A percentile compares a stretch with the other conserved stretches of the same genome.
phyloP scores from a whole-genome alignment of 2,797 vertebrate species.

The Sebastes kiyomatsui region DNA sequence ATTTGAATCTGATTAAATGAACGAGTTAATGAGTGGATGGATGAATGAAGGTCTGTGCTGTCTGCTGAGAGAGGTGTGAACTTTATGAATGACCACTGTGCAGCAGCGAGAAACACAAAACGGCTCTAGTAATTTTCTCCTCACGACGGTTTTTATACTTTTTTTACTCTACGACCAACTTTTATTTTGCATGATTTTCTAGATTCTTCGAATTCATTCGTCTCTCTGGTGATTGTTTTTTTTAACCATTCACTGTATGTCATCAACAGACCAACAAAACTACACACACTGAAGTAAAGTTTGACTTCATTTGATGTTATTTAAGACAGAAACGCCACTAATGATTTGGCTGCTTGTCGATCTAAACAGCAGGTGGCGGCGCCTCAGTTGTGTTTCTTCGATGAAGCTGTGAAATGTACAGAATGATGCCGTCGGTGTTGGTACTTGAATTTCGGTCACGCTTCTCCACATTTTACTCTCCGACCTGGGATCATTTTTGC shows the following conservation, averaged over 20 bases:
- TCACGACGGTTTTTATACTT: constrained; percentile 59
- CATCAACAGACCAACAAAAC: constrained; percentile 10
- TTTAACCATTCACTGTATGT: not conserved
- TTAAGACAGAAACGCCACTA: constrained; percentile 13
- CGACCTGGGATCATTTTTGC: not conserved
- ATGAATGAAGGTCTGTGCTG: constrained; percentile 38
- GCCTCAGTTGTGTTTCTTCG: constrained; percentile 39
- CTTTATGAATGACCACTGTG: constrained; percentile 81
- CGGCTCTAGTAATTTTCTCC: constrained; percentile 8
- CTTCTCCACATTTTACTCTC: not conserved
- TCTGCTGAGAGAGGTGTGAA: constrained; percentile 30
- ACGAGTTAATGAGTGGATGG: constrained; percentile 41
- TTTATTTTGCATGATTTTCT: constrained; percentile 59
- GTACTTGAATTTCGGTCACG: constrained; percentile 57
- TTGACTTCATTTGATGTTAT: constrained; percentile 23
- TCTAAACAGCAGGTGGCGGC: constrained; percentile 23
- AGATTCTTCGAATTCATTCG: not conserved
- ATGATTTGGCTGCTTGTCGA: not conserved
- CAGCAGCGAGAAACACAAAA: constrained; percentile 34
- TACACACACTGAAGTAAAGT: not conserved
- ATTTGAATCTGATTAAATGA: constrained; percentile 73
- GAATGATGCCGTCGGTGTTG: constrained; percentile 55
- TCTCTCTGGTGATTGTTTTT: constrained; percentile 31
- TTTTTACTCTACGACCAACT: constrained; percentile 47
- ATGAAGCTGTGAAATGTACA: constrained; percentile 81